Evolutionary conservation across 2,113 vertebrate species (phyloP), one percentile per base, ranked within the genome.

Genomic region (Zapornia atra): DNA sequence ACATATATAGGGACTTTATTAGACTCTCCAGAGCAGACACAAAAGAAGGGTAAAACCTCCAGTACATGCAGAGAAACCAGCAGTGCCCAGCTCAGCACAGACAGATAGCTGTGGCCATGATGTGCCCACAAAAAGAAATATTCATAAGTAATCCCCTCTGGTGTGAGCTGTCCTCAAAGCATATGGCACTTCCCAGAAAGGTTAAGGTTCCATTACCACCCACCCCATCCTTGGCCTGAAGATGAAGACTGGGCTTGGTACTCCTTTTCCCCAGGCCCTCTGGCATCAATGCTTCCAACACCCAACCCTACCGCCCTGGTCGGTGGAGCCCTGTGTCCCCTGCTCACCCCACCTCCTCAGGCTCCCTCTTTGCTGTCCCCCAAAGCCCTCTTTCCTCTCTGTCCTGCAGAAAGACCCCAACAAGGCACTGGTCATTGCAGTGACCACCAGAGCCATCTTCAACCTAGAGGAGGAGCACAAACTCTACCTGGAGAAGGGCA

Each of bases 401-500:
- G 46, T 76, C 54, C 64, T 93, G 42, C 98, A 99, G 98, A 98
- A 98, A 84, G 97, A 98, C 54, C 83, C 97, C 50, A 94, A 85
- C 9, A 70, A 50, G 2, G 98, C 98, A 1, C 56, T 98, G 71
- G 96, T 98, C n/a, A 97, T 98, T 26, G 98, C 98, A 0, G 97
- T 99, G 54, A 97, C 98, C 5, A 96, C 96, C 53, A 94, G 94
- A 31, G 97, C 98, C 11, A 97, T 98, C 89, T 98, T 98, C 82
- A 93, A 89, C 85, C 60, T 97, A 91, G 98, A 97, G 65, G 77
- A 93, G 21, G 98, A 91, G 11, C 97, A 97, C 28, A 83, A 90
- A 22, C 92, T 97, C 4, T 97, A 97, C 83, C 84, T 97, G 89
- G 90, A 96, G 24, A 96, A 96, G 36, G 97, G 96, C 71, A 94